Evolutionary conservation across 1,140 invertebrate species (phyloP).

Genomic region (Himalopsyche phryganea): DNA sequence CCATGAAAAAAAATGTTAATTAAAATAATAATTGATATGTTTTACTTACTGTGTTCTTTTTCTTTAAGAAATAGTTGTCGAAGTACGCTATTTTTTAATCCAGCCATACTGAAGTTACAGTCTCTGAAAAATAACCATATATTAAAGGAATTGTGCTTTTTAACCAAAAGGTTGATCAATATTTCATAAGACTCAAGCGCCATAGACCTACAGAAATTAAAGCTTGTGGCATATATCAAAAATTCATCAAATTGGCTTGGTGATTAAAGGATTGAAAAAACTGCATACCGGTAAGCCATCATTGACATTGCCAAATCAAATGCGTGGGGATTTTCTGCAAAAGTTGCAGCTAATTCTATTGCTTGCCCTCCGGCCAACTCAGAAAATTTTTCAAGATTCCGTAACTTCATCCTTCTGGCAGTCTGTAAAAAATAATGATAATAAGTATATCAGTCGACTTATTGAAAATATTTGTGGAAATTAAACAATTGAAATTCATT

Average conservation of each 20-base stretch:
- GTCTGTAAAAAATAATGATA: slow-evolving; percentile 49
- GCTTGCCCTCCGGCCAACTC: slow-evolving; percentile 76
- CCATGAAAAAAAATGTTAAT: too few species aligned
- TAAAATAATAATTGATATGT: too few species aligned
- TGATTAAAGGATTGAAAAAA: too few species aligned
- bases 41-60: slow-evolving; percentile 51
- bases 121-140: slow-evolving; percentile 43
- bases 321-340: slow-evolving; percentile 61
- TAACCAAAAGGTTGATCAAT: too few species aligned
- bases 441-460: too few species aligned
- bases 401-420: slow-evolving; percentile 80
- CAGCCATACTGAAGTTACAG: slow-evolving; percentile 85
- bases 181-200: too few species aligned
- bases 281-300: slow-evolving; percentile 45
- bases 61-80: slow-evolving; percentile 59
- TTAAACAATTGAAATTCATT: too few species aligned
- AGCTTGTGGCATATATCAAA: too few species aligned
- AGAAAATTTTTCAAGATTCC: slow-evolving; percentile 71
- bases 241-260: too few species aligned
- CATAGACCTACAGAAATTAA: too few species aligned
- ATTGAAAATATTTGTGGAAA: too few species aligned
- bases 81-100: slow-evolving; percentile 60
- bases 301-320: slow-evolving; percentile 67
- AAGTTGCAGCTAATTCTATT: slow-evolving; percentile 75
- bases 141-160: too few species aligned